phyloP scores from a whole-genome alignment of 2,797 vertebrate species.

The Eupleurogrammus muticus region DNA sequence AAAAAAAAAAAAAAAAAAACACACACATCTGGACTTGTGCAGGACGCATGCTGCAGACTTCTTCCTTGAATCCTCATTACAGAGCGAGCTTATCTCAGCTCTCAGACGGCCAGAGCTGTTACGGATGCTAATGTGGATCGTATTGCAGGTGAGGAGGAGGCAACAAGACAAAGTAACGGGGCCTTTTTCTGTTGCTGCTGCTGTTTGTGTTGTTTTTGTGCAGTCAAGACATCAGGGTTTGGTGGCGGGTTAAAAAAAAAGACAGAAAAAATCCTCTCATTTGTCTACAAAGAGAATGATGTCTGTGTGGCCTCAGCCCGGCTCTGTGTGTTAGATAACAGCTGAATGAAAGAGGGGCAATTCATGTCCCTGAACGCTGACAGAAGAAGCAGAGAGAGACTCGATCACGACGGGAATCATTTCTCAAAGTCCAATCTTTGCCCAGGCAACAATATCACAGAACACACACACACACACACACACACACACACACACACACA shows the following conservation, averaged over 20 bases:
- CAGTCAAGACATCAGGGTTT: conserved; percentile 33
- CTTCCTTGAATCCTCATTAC: conserved; percentile 67
- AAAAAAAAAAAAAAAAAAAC: too few relatives aligned
- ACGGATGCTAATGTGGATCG: conserved; percentile 73
- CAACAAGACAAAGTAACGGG: conserved; percentile 58
- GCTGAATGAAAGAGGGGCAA: conserved; percentile 40
- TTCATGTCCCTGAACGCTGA: conserved; percentile 44
- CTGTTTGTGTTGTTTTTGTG: conserved; percentile 19
- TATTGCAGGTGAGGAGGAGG: conserved; percentile 69
- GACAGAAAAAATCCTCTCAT: conserved; percentile 9
- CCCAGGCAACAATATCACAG: conserved; percentile 26
- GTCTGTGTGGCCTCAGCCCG: conserved; percentile 57
- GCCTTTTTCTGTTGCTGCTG: conserved; percentile 20
- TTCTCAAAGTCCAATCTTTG: conserved; percentile 29
- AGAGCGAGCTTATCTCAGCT: conserved; percentile 67
- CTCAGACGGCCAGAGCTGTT: conserved; percentile 58
- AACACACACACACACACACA: too few relatives aligned
- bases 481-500: too few relatives aligned
- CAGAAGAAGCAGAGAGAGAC: conserved; percentile 34
- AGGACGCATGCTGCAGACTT: too few relatives aligned
- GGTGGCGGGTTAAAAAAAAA: not conserved
- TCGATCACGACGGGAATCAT: conserved; percentile 30
- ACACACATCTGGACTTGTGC: too few relatives aligned
- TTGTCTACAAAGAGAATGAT: conserved; percentile 72
- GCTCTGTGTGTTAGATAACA: conserved; percentile 56